Conservation (phyloP, 2,888 invertebrate species). For the Oscheius sp. region DNA sequence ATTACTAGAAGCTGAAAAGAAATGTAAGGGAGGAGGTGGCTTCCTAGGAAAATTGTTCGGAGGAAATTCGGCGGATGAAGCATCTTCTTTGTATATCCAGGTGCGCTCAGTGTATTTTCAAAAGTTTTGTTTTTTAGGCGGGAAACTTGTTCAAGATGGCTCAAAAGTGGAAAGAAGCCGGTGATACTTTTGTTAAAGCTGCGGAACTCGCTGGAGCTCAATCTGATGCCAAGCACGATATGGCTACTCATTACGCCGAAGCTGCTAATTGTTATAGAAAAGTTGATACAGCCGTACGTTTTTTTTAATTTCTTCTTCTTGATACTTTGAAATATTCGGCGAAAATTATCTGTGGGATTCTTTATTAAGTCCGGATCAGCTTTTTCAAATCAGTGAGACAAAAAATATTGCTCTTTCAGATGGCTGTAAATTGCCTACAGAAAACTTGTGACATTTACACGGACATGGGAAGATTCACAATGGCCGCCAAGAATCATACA, state of each 20-base stretch:
- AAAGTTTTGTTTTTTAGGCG: conserved; percentile 79
- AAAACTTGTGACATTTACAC: conserved; percentile 97
- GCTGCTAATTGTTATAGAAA: conserved; percentile 86
- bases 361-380: too few species aligned
- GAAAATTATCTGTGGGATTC: too few species aligned
- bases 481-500: conserved; percentile 94
- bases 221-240: conserved; percentile 83
- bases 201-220: conserved; percentile 83
- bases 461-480: conserved; percentile 88
- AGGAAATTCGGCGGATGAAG: conserved; percentile 59
- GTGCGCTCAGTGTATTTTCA: conserved; percentile 40
- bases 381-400: too few species aligned
- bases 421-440: conserved; percentile 86
- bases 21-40: conserved; percentile 67
- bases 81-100: conserved; percentile 68
- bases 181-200: conserved; percentile 91
- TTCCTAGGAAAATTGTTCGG: conserved; percentile 63
- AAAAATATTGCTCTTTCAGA: conserved; percentile 38
- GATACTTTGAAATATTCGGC: too few species aligned
- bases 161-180: conserved; percentile 97
- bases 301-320: too few species aligned
- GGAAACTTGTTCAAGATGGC: conserved; percentile 99
- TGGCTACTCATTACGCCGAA: conserved; percentile 93
- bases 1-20: conserved; percentile 71
- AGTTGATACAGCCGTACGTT: conserved; percentile 53